Conservation (phyloP, 64 coral and sea anemone genomes). For the Hydrozoanthus tunicans region DNA sequence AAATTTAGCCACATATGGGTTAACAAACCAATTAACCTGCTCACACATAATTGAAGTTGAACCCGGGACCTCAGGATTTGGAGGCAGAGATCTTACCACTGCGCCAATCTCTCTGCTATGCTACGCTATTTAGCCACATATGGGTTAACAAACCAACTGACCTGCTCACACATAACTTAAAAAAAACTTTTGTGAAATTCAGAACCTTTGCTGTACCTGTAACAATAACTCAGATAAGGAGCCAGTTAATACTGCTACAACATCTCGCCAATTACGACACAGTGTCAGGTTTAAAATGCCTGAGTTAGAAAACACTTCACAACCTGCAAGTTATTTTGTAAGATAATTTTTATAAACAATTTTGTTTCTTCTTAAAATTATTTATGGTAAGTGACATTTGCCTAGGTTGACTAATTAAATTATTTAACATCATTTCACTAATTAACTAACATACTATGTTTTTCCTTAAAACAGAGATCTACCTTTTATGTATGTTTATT, state of each 20-base stretch:
- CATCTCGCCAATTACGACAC: slow-evolving; percentile 14
- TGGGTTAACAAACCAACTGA: background rate
- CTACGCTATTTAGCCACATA: background rate
- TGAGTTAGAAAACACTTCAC: slow-evolving; percentile 43
- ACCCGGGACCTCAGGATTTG: too few relatives aligned
- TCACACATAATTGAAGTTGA: background rate
- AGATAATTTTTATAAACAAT: background rate
- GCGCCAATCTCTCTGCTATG: too few relatives aligned
- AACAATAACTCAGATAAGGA: slow-evolving; percentile 49
- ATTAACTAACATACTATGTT: too few relatives aligned
- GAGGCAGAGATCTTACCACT: too few relatives aligned
- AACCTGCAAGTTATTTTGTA: slow-evolving; percentile 57
- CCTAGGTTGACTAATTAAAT: too few relatives aligned
- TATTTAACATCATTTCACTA: too few relatives aligned
- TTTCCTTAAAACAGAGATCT: too few relatives aligned
- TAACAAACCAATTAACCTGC: background rate
- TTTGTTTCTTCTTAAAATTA: background rate
- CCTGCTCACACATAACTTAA: background rate
- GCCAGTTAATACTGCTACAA: background rate
- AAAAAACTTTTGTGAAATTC: background rate
- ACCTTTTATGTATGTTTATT: too few relatives aligned
- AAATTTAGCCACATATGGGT: background rate
- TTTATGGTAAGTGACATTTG: too few relatives aligned
- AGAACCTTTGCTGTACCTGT: slow-evolving; percentile 47
- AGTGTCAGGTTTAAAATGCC: slow-evolving; percentile 45